phyloP scores from a whole-genome alignment of 2,888 invertebrate species.

The Caenorhabditis sp. region DNA sequence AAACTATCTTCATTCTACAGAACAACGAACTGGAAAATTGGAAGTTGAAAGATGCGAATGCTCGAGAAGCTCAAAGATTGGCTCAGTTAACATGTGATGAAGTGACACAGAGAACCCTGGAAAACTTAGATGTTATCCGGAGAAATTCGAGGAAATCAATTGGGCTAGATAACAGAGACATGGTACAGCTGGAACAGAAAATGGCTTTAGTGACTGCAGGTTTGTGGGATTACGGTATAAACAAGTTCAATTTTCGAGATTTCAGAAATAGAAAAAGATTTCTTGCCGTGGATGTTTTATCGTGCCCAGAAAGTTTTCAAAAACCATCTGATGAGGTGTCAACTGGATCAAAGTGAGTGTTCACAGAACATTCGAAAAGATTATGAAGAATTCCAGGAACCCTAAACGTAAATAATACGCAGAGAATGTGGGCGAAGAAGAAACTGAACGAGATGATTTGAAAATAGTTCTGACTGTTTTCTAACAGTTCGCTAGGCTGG shows the following conservation, averaged over 20 bases:
- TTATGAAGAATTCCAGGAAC: conserved; percentile 29
- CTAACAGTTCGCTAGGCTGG: not conserved
- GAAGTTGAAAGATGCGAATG: conserved; percentile 46
- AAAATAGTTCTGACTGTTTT: not conserved
- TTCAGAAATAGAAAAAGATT: conserved; percentile 78
- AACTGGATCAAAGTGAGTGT: conserved; percentile 53
- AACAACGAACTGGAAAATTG: conserved; percentile 40
- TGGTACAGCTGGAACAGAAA: conserved; percentile 62
- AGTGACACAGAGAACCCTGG: conserved; percentile 57
- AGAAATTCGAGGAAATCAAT: conserved; percentile 66
- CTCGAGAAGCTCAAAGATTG: conserved; percentile 55
- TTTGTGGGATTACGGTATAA: conserved; percentile 5
- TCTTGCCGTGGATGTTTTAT: conserved; percentile 78
- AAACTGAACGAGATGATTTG: conserved; percentile 35
- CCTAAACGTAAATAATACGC: conserved; percentile 43
- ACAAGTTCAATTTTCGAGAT: not conserved
- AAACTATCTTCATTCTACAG: conserved; percentile 9
- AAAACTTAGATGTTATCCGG: conserved; percentile 61
- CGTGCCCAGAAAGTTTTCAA: conserved; percentile 69
- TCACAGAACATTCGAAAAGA: not conserved
- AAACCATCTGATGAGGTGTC: conserved; percentile 42
- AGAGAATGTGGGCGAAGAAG: conserved; percentile 40
- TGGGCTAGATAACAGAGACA: conserved; percentile 68
- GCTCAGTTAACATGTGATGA: conserved; percentile 63
- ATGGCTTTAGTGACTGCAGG: conserved; percentile 65